These are phyloP conservation scores for Sinohyriopsis cumingii DNA, from an alignment of 2,888 invertebrate species.

Conservation along the genomic window DNA sequence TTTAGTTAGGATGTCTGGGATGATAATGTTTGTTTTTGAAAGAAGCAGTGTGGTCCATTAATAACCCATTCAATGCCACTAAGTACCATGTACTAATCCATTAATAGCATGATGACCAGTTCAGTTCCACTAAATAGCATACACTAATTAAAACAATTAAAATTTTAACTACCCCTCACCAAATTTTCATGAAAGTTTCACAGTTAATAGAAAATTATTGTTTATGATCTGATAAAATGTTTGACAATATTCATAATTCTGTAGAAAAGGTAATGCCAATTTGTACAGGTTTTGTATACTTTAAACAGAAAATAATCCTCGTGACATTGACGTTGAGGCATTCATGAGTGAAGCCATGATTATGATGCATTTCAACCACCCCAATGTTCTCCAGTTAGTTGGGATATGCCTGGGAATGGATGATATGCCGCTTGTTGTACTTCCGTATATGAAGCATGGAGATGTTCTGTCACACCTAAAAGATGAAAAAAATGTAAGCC, in stretches of 20 bases:
- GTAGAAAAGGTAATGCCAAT: neutral
- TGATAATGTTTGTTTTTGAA: too few relatives aligned
- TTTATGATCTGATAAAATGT: too few relatives aligned
- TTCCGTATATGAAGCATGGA: conserved; percentile 75
- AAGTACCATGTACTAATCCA: too few relatives aligned
- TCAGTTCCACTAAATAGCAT: too few relatives aligned
- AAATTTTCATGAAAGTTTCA: too few relatives aligned
- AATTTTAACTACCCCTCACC: too few relatives aligned
- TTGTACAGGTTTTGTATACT: neutral
- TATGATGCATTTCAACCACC: conserved; percentile 75
- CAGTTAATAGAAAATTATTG: too few relatives aligned
- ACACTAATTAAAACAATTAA: too few relatives aligned
- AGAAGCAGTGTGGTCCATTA: too few relatives aligned
- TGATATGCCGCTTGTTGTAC: conserved; percentile 74
- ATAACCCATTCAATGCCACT: too few relatives aligned
- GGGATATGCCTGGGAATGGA: conserved; percentile 73
- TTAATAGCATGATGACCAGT: too few relatives aligned
- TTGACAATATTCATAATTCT: neutral
- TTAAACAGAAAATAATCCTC: conserved; percentile 52
- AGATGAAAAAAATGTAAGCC: conserved; percentile 69
- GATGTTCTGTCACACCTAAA: conserved; percentile 72
- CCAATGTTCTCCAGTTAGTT: conserved; percentile 73
- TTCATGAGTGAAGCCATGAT: conserved; percentile 75
- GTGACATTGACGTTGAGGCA: conserved; percentile 62
- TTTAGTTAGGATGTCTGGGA: too few relatives aligned